phyloP scores from a whole-genome alignment of 2,888 invertebrate species.

The Drosophila pullipes region DNA sequence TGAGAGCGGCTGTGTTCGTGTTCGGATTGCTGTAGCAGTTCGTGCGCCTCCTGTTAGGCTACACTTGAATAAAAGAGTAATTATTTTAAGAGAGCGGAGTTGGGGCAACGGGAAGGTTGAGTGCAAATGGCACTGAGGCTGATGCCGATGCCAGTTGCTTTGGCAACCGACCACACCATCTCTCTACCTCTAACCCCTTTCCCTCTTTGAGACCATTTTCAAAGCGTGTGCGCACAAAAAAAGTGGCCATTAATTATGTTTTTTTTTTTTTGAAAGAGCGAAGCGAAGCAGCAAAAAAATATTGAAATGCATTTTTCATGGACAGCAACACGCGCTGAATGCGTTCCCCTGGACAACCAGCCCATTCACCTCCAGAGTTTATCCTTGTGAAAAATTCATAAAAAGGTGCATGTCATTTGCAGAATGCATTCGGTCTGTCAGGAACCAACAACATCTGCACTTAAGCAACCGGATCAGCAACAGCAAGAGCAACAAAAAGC shows the following conservation, averaged over 20 bases:
- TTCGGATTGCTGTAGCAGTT: slow-evolving; percentile 7
- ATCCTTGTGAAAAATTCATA: slow-evolving; percentile 65
- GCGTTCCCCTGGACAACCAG: slow-evolving; percentile 14
- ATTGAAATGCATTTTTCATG: slow-evolving; percentile 78
- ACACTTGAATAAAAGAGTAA: slow-evolving; percentile 61
- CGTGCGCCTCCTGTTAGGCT: slow-evolving; percentile 30
- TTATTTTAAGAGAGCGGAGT: slow-evolving; percentile 39
- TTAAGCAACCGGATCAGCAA: slow-evolving; percentile 49
- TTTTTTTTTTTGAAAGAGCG: slow-evolving; percentile 52
- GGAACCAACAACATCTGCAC: slow-evolving; percentile 38
- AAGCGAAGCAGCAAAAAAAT: slow-evolving; percentile 33
- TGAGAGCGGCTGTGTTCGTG: slow-evolving; percentile 2
- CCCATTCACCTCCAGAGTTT: slow-evolving; percentile 19
- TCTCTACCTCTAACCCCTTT: background rate
- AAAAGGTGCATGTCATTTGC: slow-evolving; percentile 69
- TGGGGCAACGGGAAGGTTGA: background rate
- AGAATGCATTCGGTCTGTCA: slow-evolving; percentile 25
- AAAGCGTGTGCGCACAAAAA: slow-evolving; percentile 12
- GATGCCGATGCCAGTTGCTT: slow-evolving; percentile 32
- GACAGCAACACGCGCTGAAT: slow-evolving; percentile 30
- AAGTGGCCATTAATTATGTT: slow-evolving; percentile 68
- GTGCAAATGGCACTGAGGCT: background rate
- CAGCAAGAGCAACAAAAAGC: slow-evolving; percentile 22
- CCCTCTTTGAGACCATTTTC: background rate
- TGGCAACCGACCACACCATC: slow-evolving; percentile 28